These are phyloP conservation scores for Bemisia tabaci DNA, from an alignment of 1,140 invertebrate species.

Conservation along the genomic window DNA sequence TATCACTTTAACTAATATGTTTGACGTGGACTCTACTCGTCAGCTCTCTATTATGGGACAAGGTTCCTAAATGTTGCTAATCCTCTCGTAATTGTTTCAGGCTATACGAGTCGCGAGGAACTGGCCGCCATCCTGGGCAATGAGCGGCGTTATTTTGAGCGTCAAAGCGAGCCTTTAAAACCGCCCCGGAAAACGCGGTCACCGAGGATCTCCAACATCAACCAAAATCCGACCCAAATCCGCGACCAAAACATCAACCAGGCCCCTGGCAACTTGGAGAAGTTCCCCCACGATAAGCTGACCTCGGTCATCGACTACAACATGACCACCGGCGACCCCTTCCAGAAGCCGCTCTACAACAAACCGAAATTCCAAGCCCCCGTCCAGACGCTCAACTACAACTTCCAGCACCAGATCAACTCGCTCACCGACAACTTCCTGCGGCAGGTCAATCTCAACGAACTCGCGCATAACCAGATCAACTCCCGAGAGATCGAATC, in stretches of 20 bases:
- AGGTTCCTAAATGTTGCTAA: too few relatives aligned
- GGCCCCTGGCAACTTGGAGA: too few relatives aligned
- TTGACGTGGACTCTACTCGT: too few relatives aligned
- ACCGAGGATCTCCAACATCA: background rate
- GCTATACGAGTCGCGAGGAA: background rate
- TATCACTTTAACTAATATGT: too few relatives aligned
- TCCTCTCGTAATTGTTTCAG: background rate
- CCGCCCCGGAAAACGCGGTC: background rate
- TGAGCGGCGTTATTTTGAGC: background rate
- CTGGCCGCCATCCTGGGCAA: background rate
- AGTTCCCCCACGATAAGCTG: background rate
- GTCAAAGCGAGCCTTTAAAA: background rate
- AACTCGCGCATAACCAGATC: too few relatives aligned
- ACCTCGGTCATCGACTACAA: background rate
- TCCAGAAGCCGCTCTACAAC: conserved; percentile 42
- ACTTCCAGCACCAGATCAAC: background rate
- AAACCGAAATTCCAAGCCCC: conserved; percentile 34
- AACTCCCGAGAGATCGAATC: too few relatives aligned
- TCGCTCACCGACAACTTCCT: background rate
- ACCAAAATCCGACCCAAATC: background rate
- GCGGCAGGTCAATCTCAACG: too few relatives aligned
- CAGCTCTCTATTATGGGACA: too few relatives aligned
- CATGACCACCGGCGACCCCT: conserved; percentile 13
- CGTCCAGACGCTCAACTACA: background rate
- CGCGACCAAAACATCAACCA: background rate